phyloP scores from a whole-genome alignment of 64 coral and sea anemone genomes.

The Hydrozoanthus tunicans region DNA sequence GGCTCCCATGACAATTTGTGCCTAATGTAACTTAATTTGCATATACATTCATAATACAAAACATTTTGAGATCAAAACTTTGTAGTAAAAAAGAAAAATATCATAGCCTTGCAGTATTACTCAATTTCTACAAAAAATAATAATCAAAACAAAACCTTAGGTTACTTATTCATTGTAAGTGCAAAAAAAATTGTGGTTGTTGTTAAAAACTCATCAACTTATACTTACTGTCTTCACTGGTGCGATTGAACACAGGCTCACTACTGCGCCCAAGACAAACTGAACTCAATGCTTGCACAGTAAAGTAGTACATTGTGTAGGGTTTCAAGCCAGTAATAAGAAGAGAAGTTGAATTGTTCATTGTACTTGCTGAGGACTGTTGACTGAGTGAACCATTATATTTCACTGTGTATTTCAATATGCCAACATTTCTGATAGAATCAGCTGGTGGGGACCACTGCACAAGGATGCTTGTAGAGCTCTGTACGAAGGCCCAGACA shows the following conservation, averaged over 20 bases:
- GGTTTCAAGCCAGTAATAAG: slow-evolving; percentile 41
- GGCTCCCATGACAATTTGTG: too few relatives aligned
- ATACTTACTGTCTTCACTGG: slow-evolving; percentile 73
- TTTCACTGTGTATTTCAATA: slow-evolving; percentile 65
- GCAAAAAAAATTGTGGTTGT: not conserved
- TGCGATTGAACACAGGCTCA: slow-evolving; percentile 35
- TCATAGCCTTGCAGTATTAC: too few relatives aligned
- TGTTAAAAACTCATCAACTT: not conserved
- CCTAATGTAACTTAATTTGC: too few relatives aligned
- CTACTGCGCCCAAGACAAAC: slow-evolving; percentile 63
- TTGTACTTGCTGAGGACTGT: not conserved
- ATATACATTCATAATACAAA: too few relatives aligned
- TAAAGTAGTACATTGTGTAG: slow-evolving; percentile 73
- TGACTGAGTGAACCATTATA: slow-evolving; percentile 43
- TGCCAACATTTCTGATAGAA: slow-evolving; percentile 50
- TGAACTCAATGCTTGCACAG: slow-evolving; percentile 46
- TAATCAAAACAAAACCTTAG: too few relatives aligned
- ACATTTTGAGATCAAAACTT: too few relatives aligned
- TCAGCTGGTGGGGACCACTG: slow-evolving; percentile 58
- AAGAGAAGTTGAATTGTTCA: slow-evolving; percentile 44
- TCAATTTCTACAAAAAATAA: too few relatives aligned
- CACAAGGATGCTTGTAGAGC: slow-evolving; percentile 57
- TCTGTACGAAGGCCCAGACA: slow-evolving; percentile 39
- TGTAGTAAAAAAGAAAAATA: too few relatives aligned
- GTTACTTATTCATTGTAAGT: not conserved